Base-by-base conservation (phyloP, 2,113 vertebrate genomes). In the Mastomys coucha region DNA sequence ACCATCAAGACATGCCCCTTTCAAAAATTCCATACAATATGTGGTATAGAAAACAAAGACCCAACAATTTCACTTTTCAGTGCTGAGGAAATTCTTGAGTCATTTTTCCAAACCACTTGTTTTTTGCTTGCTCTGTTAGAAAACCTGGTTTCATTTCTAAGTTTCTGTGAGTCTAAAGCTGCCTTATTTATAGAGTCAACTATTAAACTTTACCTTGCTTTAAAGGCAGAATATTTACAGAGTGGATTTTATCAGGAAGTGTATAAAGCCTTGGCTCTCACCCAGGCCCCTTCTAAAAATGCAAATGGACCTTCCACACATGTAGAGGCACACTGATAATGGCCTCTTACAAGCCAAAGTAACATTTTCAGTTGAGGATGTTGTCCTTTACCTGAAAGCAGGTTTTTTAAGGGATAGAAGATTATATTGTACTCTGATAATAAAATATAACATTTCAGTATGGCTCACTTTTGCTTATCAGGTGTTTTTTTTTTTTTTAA, bases 301-400 rank as follows among this genome's bases (percentile, higher is more conserved):
- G 3, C 73, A 94, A 92, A 69, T 51, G 39, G 86, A 69, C 6
- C 2, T 28, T 76, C 19, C 5, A 53, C 86, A 31, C 1, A 12
- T 75, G 20, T 51, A 51, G 11, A 87, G 10, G 20, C 53, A 51
- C 45, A 31, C 5, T 31, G 76, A 17, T 91, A 93, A 75, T 45
- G 24, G 13, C 42, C 42, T 31, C 28, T 65, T 75, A 31, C 1
- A 70, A 17, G 67, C 56, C 45, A 82, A 28, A 89, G 51, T 31
- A 73, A 73, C 0, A 60, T 31, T 88, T 92, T 60, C 53, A 82
- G 2, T 16, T 82, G n/a, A 84, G 86, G 45, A 89, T 12, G 36
- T 91, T 91, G 92, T 78, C 45, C 95, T 93, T 97, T 26, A 94
- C 14, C 26, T 93, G 75, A 39, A 31, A 78, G 86, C 1, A 36